Conservation (phyloP, 2,888 invertebrate species). For the Polia nebulosa region DNA sequence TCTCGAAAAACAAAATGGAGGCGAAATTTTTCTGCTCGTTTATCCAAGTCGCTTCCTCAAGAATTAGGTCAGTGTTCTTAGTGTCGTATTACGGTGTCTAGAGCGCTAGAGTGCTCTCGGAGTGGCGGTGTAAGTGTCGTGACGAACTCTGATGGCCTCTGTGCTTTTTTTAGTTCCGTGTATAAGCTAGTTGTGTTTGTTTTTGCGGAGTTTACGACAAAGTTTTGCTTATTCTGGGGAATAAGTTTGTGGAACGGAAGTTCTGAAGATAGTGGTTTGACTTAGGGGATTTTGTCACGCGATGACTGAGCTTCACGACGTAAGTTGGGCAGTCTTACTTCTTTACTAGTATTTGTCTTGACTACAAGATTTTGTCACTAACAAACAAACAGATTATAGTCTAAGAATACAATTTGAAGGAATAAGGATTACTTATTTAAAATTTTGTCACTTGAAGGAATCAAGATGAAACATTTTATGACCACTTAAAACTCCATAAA, state of each 20-base stretch:
- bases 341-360: neutral
- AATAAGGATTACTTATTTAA: neutral
- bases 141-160: conserved; percentile 42
- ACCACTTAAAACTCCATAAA: too few species aligned
- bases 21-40: conserved; percentile 28
- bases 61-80: conserved; percentile 64
- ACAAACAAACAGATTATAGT: neutral
- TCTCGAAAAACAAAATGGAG: conserved; percentile 26
- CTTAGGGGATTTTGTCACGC: neutral
- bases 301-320: too few species aligned
- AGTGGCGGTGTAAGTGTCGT: conserved; percentile 50
- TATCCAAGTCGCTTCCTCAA: conserved; percentile 23
- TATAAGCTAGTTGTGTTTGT: conserved; percentile 9
- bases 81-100: conserved; percentile 61
- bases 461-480: too few species aligned
- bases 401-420: neutral
- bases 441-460: neutral
- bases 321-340: neutral
- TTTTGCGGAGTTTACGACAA: neutral
- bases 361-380: neutral
- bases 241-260: conserved; percentile 3
- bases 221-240: conserved; percentile 1
- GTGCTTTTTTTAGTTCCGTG: conserved; percentile 41
- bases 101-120: conserved; percentile 43
- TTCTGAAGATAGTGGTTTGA: neutral